A percentile compares a stretch with the other conserved stretches of the same genome.
These are phyloP conservation scores for Pseudochromis fuscus DNA, from an alignment of 2,797 vertebrate genomes.

Conservation along the genomic window DNA sequence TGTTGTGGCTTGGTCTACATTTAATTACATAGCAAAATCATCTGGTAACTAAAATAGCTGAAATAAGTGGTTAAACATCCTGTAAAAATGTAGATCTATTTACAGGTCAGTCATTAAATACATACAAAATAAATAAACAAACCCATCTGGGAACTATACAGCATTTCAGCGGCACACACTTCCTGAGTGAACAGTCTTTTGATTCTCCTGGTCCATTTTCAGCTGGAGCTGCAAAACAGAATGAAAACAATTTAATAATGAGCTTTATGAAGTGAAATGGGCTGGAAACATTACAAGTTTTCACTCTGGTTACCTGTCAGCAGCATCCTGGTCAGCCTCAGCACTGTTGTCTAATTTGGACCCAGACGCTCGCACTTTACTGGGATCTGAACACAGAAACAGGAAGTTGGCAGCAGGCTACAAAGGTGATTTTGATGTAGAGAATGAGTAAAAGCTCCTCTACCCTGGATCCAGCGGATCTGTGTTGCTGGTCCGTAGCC, in stretches of 20 bases:
- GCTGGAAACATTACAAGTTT: background rate
- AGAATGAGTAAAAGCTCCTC: background rate
- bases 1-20: constrained; percentile 19
- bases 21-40: constrained; percentile 21
- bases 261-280: background rate
- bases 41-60: constrained; percentile 32
- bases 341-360: constrained; percentile 60
- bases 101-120: constrained; percentile 71
- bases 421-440: background rate
- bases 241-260: background rate
- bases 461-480: constrained; percentile 99
- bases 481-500: constrained; percentile 98
- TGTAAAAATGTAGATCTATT: constrained; percentile 49
- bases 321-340: constrained; percentile 68
- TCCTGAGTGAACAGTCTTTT: constrained; percentile 57
- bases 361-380: constrained; percentile 65
- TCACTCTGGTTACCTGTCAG: constrained; percentile 71
- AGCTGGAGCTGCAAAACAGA: constrained; percentile 73
- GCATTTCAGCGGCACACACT: constrained; percentile 15
- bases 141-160: constrained; percentile 54
- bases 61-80: constrained; percentile 27
- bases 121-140: constrained; percentile 79
- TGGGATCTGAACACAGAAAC: constrained; percentile 67
- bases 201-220: constrained; percentile 38
- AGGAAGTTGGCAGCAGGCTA: background rate